Conservation (phyloP, 2,113 vertebrate species). For the Sinocyclocheilus anshuiensis region DNA sequence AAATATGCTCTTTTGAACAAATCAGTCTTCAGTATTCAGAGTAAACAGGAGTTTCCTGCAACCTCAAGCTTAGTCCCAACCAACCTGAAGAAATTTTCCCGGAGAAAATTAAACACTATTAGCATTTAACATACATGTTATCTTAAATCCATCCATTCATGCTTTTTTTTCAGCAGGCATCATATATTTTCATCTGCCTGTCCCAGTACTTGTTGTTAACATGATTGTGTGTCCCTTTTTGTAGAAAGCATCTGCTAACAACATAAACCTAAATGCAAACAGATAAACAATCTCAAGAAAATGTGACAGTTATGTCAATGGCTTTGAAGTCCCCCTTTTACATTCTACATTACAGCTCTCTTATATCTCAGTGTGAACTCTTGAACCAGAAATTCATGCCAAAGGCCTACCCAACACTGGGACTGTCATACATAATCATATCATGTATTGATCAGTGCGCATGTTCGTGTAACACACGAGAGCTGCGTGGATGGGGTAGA, state of each 20-base stretch:
- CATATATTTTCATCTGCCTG: too few relatives aligned
- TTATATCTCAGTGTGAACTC: neutral
- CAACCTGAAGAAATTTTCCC: neutral
- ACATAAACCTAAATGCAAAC: neutral
- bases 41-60: too few relatives aligned
- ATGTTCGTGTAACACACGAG: neutral
- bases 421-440: slow-evolving; percentile 6
- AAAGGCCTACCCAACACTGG: neutral
- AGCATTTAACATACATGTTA: too few relatives aligned
- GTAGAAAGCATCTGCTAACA: neutral
- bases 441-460: neutral
- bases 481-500: neutral
- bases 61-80: neutral
- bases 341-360: neutral
- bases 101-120: too few relatives aligned
- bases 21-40: too few relatives aligned
- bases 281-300: neutral
- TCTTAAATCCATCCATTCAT: neutral
- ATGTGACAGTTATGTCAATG: neutral
- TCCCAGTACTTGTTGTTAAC: neutral
- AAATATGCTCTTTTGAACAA: too few relatives aligned
- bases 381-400: neutral
- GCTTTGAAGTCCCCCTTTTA: neutral
- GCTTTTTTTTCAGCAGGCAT: neutral
- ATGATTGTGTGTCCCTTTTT: neutral